phyloP scores from a whole-genome alignment of 64 coral and sea anemone genomes.

The Montipora efflorescens region DNA sequence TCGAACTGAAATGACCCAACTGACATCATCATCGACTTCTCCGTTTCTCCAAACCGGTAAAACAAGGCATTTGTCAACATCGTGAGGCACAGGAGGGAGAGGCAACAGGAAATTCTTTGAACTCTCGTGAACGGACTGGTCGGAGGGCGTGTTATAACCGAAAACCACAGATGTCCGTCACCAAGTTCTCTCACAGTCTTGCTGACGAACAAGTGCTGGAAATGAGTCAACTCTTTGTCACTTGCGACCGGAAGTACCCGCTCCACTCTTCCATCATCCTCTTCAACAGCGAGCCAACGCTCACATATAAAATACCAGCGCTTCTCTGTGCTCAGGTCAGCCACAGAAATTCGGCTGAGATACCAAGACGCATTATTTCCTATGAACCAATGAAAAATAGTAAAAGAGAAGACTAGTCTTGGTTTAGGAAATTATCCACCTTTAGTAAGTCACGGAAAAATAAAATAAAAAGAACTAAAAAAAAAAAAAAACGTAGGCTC shows the following conservation, averaged over 20 bases:
- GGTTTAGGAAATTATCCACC: no score
- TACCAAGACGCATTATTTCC: slow-evolving; percentile 79
- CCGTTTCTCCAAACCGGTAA: slow-evolving; percentile 65
- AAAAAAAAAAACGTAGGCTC: no score
- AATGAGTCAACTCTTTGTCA: slow-evolving; percentile 82
- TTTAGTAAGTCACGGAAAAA: no score
- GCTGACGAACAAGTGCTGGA: slow-evolving; percentile 84
- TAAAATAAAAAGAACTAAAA: no score
- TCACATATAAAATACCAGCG: slow-evolving; percentile 88
- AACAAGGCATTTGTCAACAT: slow-evolving; percentile 96
- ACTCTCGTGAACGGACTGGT: slow-evolving; percentile 85
- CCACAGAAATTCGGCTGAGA: slow-evolving; percentile 85
- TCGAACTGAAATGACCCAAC: slow-evolving; percentile 69
- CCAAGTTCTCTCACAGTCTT: slow-evolving; percentile 87
- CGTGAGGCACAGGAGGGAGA: slow-evolving; percentile 85
- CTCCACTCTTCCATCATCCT: slow-evolving; percentile 84
- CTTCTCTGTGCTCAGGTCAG: slow-evolving; percentile 76
- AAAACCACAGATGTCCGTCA: slow-evolving; percentile 94
- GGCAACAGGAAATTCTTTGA: slow-evolving; percentile 75
- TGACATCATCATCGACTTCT: slow-evolving; percentile 25
- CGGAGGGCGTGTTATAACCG: slow-evolving; percentile 71
- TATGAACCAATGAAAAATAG: not conserved
- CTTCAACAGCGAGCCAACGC: slow-evolving; percentile 87
- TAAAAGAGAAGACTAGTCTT: not conserved
- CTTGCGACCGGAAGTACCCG: slow-evolving; percentile 83